A percentile compares a stretch with the other conserved stretches of the same genome.
phyloP scores from a whole-genome alignment of 2,797 vertebrate genomes.

The Ctenosaura bakeri region DNA sequence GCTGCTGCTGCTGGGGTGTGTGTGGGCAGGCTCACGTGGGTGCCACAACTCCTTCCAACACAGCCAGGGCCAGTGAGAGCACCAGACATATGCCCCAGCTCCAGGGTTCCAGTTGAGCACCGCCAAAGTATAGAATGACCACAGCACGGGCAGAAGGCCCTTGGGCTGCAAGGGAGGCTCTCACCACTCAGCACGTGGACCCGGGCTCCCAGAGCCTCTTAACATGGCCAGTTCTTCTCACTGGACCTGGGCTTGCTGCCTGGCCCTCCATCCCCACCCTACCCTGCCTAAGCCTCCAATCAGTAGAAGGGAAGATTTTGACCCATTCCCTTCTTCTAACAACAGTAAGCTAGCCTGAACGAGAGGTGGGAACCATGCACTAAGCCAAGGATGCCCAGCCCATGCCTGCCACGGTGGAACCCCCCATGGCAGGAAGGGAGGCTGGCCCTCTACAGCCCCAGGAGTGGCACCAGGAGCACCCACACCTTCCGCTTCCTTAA shows the following conservation, averaged over 20 bases:
- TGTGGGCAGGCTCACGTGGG: too few species aligned
- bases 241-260: not conserved
- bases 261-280: not conserved
- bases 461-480: conserved; percentile 27
- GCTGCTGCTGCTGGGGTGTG: too few species aligned
- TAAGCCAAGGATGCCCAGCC: not conserved
- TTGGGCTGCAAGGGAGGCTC: too few species aligned
- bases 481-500: not conserved
- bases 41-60: too few species aligned
- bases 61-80: too few species aligned
- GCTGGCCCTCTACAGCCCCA: conserved; percentile 27
- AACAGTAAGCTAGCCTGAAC: conserved; percentile 39
- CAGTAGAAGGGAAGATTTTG: not conserved
- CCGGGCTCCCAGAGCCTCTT: not conserved
- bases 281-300: not conserved
- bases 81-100: too few species aligned
- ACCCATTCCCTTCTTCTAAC: conserved; percentile 49
- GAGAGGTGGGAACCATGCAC: conserved; percentile 20
- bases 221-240: too few species aligned
- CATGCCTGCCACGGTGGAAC: not conserved
- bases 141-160: too few species aligned
- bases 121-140: too few species aligned
- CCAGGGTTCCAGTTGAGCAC: too few species aligned
- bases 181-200: too few species aligned
- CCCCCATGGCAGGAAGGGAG: conserved; percentile 6